Conservation (phyloP, 2,797 vertebrate species). For the Echeneis naucrates region DNA sequence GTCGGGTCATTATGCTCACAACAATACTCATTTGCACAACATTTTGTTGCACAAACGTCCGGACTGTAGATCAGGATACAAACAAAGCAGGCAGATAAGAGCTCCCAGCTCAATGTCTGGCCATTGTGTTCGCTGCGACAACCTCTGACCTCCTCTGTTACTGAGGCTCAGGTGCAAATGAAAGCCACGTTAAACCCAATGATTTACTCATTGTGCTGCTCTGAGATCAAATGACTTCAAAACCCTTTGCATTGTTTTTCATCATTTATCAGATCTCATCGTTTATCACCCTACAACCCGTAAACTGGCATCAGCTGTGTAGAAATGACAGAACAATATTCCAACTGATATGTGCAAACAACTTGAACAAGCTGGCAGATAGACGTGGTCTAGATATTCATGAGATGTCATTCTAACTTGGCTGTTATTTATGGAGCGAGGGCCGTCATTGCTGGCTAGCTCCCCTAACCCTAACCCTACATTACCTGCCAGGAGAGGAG, state of each 20-base stretch:
- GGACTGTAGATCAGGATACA: slow-evolving; percentile 12
- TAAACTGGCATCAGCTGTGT: slow-evolving; percentile 39
- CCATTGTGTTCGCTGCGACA: background rate
- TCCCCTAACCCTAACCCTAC: no score
- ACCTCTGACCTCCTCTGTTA: slow-evolving; percentile 48
- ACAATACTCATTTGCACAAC: no score
- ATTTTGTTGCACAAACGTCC: background rate
- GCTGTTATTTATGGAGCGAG: no score
- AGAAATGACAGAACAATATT: slow-evolving; percentile 37
- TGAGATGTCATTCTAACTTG: slow-evolving; percentile 18
- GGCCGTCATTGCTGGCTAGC: background rate
- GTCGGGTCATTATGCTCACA: no score
- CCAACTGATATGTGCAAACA: slow-evolving; percentile 37
- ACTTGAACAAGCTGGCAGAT: slow-evolving; percentile 26
- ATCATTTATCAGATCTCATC: slow-evolving; percentile 44
- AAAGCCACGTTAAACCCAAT: slow-evolving; percentile 21
- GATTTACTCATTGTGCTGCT: slow-evolving; percentile 29
- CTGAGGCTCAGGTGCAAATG: slow-evolving; percentile 33
- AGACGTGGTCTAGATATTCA: slow-evolving; percentile 36
- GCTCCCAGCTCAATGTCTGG: background rate
- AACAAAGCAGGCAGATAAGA: slow-evolving; percentile 4
- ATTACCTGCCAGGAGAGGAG: slow-evolving; percentile 17
- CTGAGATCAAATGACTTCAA: slow-evolving; percentile 41
- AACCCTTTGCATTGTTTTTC: slow-evolving; percentile 35
- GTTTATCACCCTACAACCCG: no score